Base-by-base conservation (phyloP, 1,140 invertebrate genomes). In the Vanessa atalanta region DNA sequence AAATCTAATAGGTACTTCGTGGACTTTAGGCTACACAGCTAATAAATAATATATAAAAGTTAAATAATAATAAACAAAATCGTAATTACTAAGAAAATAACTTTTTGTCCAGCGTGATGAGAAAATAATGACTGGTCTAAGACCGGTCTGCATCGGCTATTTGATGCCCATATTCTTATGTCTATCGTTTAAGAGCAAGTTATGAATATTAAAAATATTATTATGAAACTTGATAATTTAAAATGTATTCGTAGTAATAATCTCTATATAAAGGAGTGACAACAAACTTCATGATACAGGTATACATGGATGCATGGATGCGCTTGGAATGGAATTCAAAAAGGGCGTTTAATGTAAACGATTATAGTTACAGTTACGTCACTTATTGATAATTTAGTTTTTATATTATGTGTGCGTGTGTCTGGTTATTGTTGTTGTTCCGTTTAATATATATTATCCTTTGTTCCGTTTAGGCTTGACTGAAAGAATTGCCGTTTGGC, bases 31-130 rank as follows among this genome's bases (percentile, higher is more conserved):
- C 5, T 14, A 15, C 15, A 15, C 16, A 37, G 16, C 14, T n/a
- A 13, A 61, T 31, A 61, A 61, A 0, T 20, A 57, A 57, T 57
- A 31, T 23, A 63, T 12, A n/a, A 64, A 43, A 63, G 47, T 47
- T 26, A 72, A 73, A 78, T 50, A 74, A 79, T 73, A 79, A 75
- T 71, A 70, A 68, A 72, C 72, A 75, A 47, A 73, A 64, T 69
- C 53, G 55, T 70, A 68, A 74, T 75, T 65, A 61, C 57, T 50
- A 72, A 75, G 47, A 60, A 72, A 57, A 66, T 72, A 76, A 75
- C 47, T 78, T 79, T 79, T 79, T 77, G 78, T 79, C 48, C 70
- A 72, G n/a, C 64, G 61, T 73, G 72, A 79, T 79, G 75, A 75
- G 78, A 79, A 77, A 70, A 76, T 79, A 79, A 77, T 79, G 78